Conservation (phyloP, 2,797 vertebrate genomes). For the Telmatherina bonti region DNA sequence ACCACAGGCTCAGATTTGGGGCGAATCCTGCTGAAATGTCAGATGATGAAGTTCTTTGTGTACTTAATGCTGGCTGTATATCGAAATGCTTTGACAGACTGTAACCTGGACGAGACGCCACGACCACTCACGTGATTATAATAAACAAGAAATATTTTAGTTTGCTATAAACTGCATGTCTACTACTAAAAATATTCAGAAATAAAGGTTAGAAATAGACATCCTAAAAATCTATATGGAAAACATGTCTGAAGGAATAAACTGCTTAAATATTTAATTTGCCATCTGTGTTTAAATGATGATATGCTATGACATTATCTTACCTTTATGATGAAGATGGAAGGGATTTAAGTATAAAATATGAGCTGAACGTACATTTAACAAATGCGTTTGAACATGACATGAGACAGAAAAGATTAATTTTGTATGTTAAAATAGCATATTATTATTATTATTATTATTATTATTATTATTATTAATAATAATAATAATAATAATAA, state of each 20-base stretch:
- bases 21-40: constrained; percentile 1
- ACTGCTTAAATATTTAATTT: neutral
- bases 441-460: too few species aligned
- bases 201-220: neutral
- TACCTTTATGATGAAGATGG: too few species aligned
- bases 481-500: too few species aligned
- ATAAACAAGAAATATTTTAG: neutral
- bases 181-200: neutral
- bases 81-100: constrained; percentile 7
- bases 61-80: constrained; percentile 17
- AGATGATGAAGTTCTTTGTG: constrained; percentile 28
- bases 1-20: constrained; percentile 74
- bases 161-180: neutral
- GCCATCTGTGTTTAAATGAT: neutral
- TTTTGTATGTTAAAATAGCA: constrained; percentile 2
- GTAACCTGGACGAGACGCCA: neutral
- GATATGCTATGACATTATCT: too few species aligned
- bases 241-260: neutral
- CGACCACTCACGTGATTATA: neutral
- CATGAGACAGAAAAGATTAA: constrained; percentile 1
- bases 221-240: neutral
- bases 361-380: neutral
- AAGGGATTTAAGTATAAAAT: neutral
- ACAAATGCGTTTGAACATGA: neutral
- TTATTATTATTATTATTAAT: too few species aligned